phyloP scores from a whole-genome alignment of 1,140 invertebrate species.

The Diachasma alloeum region DNA sequence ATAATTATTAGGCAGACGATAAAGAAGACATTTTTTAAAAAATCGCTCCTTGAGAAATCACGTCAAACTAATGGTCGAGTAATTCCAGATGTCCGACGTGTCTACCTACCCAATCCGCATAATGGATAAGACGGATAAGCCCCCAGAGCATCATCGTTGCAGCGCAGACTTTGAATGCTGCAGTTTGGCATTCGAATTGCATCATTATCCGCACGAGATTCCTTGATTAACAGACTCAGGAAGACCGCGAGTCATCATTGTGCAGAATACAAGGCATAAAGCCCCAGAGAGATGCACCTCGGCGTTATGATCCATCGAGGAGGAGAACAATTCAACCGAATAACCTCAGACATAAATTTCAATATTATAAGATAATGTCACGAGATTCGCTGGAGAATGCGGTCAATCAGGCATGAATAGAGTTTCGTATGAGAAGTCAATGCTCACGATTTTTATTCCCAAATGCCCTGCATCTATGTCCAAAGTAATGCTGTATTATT shows the following conservation, averaged over 20 bases:
- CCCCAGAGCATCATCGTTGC: conserved; percentile 55
- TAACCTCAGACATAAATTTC: not conserved
- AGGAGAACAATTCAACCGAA: not conserved
- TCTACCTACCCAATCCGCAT: conserved; percentile 27
- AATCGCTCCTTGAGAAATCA: too few relatives aligned
- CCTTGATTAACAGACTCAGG: conserved; percentile 29
- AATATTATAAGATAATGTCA: not conserved
- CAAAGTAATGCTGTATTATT: not conserved
- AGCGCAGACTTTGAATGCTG: conserved; percentile 59
- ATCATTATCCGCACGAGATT: conserved; percentile 48
- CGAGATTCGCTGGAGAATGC: not conserved
- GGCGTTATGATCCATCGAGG: not conserved
- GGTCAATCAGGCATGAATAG: not conserved
- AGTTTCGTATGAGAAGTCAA: not conserved
- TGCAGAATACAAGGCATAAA: not conserved
- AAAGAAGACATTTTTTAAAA: too few relatives aligned
- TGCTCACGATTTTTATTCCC: not conserved
- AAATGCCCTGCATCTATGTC: not conserved
- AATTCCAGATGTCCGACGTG: conserved; percentile 43
- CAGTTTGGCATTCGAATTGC: conserved; percentile 58
- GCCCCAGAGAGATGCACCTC: not conserved
- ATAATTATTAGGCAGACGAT: too few relatives aligned
- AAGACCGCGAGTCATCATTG: not conserved
- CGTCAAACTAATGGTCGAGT: not conserved
- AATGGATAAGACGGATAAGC: conserved; percentile 33